Evolutionary conservation across 1,140 invertebrate species (phyloP), one percentile per base, ranked within the genome.

Genomic region (Tetraneura akinire): DNA sequence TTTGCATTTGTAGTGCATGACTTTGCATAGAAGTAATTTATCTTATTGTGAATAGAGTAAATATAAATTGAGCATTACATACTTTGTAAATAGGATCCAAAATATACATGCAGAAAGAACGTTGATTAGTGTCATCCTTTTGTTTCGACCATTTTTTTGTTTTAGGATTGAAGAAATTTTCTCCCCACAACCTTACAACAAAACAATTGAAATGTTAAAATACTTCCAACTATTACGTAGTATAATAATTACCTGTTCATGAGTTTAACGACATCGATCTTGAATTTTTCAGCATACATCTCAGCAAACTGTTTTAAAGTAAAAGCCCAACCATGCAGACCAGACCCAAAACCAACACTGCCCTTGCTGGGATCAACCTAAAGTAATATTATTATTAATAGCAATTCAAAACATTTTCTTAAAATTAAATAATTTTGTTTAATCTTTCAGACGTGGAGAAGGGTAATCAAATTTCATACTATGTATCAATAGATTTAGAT

Each of bases 271-370:
- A 95, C 91, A 86, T 98, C 95, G 84, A 99, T 97, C 87, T 97
- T 97, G 90, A 99, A 99, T 88, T 99, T 99, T 84, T 95, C 94
- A 47, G 96, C 92, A 86, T 99, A 99, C 92, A 99, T 98, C 87
- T 99, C 96, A 80, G 98, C 91, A 89, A 99, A 99, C 88, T 99
- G 97, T 88, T 99, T 99, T 55, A 99, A 89, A 73, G 98, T 99
- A 86, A 99, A 99, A 76, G 98, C 98, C 98, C 98, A 99, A 78
- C 98, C 97, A 86, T 99, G 98, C 73, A 99, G 93, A 85, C 94
- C 98, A 51, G 98, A 98, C 82, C 98, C 98, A 87, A 99, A 99
- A 86, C 98, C 98, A 82, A 99, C 98, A 82, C 96, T 98, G 85
- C 98, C 98, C 87, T 96, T 96, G 87, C 94, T 94, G 78, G 97